phyloP scores from a whole-genome alignment of 2,888 invertebrate species.

The Protodeltote pygarga region DNA sequence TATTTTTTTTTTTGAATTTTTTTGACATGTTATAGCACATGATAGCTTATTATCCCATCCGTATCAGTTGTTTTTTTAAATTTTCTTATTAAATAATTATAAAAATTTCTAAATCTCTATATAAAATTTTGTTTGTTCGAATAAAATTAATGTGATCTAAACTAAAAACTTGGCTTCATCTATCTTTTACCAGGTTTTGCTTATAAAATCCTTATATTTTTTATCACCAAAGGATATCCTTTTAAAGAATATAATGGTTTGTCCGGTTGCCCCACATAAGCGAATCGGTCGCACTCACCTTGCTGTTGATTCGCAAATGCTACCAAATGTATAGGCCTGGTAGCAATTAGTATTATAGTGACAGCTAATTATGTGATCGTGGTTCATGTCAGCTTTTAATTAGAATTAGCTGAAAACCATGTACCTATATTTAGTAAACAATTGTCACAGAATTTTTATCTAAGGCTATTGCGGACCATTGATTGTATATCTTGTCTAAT shows the following conservation, averaged over 20 bases:
- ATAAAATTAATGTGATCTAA: too few species aligned
- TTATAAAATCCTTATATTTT: slow-evolving; percentile 4
- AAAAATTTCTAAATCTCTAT: too few species aligned
- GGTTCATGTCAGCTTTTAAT: slow-evolving; percentile 13
- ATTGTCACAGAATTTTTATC: too few species aligned
- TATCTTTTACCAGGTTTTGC: background rate
- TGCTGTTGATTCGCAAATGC: slow-evolving; percentile 38
- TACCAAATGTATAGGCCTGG: slow-evolving; percentile 20
- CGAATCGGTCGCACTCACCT: slow-evolving; percentile 17
- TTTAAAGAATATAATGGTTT: slow-evolving; percentile 35
- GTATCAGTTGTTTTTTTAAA: too few species aligned
- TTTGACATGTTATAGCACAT: too few species aligned
- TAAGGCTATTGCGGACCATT: too few species aligned
- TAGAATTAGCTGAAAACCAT: background rate
- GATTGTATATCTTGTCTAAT: too few species aligned
- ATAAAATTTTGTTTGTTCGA: too few species aligned
- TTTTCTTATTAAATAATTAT: too few species aligned
- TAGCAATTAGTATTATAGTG: slow-evolving; percentile 26
- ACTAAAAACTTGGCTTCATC: background rate
- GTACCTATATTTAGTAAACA: too few species aligned
- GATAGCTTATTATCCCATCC: too few species aligned
- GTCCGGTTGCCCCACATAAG: slow-evolving; percentile 24
- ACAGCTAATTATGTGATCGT: slow-evolving; percentile 17
- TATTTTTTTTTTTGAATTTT: too few species aligned
- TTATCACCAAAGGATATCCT: slow-evolving; percentile 31